These are phyloP conservation scores for Thoracochromis brauschi DNA, from an alignment of 2,113 vertebrate genomes.

Conservation along the genomic window DNA sequence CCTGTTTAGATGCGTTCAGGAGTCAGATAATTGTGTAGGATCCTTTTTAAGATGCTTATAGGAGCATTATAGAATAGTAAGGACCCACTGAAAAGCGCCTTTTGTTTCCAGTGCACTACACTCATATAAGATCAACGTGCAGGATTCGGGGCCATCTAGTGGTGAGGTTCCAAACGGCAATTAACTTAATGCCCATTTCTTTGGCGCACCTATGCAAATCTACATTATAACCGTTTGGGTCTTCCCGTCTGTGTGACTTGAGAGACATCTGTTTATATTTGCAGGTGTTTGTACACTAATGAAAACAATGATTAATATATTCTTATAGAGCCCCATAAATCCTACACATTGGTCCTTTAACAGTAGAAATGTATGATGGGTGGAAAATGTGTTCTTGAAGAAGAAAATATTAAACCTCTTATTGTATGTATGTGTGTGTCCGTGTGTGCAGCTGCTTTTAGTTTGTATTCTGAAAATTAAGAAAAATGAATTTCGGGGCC, in stretches of 20 bases:
- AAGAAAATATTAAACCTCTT: neutral
- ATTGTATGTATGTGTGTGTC: neutral
- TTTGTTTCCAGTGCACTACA: neutral
- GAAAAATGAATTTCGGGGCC: neutral
- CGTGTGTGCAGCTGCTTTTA: neutral
- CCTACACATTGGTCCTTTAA: neutral
- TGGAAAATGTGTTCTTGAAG: neutral
- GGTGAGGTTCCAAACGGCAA: neutral
- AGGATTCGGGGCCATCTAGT: neutral
- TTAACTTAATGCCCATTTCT: neutral
- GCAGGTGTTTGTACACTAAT: neutral
- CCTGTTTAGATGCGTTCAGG: neutral
- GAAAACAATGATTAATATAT: neutral
- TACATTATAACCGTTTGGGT: neutral
- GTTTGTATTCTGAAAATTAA: neutral
- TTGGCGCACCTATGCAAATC: neutral
- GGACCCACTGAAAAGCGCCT: neutral
- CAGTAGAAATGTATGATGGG: neutral
- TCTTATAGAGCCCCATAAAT: neutral
- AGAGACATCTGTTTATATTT: neutral
- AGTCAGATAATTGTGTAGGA: neutral
- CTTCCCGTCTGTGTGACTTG: neutral
- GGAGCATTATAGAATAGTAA: neutral
- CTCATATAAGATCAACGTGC: neutral
- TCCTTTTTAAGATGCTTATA: neutral